Percentiles rank a stretch among this genome's conserved stretches.
These are phyloP conservation scores for Scrobipalpa costella DNA, from an alignment of 2,888 invertebrate species.

Conservation along the genomic window DNA sequence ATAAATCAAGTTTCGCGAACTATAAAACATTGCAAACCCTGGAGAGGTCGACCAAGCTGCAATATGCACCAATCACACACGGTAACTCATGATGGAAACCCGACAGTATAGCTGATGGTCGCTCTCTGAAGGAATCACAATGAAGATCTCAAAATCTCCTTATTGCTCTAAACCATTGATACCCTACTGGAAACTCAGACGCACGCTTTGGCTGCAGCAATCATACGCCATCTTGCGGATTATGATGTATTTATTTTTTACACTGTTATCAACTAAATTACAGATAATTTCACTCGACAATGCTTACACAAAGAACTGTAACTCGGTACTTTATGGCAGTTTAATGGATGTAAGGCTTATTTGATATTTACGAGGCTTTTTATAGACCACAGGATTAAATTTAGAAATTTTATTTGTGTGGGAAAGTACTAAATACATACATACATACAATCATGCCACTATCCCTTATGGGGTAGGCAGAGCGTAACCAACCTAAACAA, in stretches of 20 bases:
- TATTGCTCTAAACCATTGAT: constrained; percentile 18
- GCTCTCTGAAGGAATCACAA: background rate
- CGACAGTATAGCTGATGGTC: no score
- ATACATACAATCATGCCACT: no score
- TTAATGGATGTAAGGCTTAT: constrained; percentile 36
- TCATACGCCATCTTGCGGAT: constrained; percentile 42
- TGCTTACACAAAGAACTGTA: constrained; percentile 37
- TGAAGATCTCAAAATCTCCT: background rate
- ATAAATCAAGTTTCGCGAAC: no score
- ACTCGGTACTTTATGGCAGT: constrained; percentile 40
- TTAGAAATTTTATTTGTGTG: no score
- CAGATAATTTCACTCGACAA: constrained; percentile 44
- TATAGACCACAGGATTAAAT: no score
- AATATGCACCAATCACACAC: background rate
- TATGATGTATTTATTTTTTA: constrained; percentile 57
- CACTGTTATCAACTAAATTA: constrained; percentile 51
- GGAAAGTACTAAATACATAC: no score
- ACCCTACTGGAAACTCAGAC: constrained; percentile 29
- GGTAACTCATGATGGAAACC: no score
- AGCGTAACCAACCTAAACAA: no score
- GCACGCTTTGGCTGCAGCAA: constrained; percentile 38
- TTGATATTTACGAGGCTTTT: no score
- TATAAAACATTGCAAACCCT: background rate
- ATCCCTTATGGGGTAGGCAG: no score
- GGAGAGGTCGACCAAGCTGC: background rate